Evolutionary conservation across 2,888 invertebrate genomes (phyloP), one percentile per base, ranked within the genome.

Genomic region (Scaptomyza tumidula): DNA sequence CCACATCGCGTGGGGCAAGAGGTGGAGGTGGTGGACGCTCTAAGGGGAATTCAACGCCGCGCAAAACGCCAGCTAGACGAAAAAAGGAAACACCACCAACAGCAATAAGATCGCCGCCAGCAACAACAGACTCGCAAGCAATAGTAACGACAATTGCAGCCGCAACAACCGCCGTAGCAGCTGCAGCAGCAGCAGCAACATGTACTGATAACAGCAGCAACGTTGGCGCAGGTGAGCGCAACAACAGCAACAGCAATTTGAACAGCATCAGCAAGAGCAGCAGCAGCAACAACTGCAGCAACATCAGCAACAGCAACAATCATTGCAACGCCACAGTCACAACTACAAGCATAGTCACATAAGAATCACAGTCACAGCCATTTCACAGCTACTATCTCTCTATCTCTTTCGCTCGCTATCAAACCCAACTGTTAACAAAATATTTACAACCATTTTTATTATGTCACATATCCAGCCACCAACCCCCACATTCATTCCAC

Each of bases 21-120:
- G 69, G 86, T 10, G 69, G 86, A 13, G 79, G 83, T 19, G 83
- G 77, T n/a, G 24, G 69, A 11, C 66, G 72, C 27, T 59, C 65
- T 24, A 82, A 72, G 16, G 46, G 67, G 13, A 70, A 61, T 54
- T 50, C 78, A 31, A 80, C 86, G 55, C 88, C 89, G 16, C 89
- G 91, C 33, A 91, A 91, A 65, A 90, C 91, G 57, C 88, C 91
- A 33, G 69, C 84, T 24, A 75, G 83, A 48, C 88, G 90, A 66
- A 90, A 89, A 86, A 89, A 88, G 75, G 91, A 91, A 53, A 70
- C 64, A 19, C 16, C 55, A 6, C 7, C 35, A 45, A 35, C 56
- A 53, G 37, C 57, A 46, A 14, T 53, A 49, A 29, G 69, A 55
- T n/a, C 35, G 49, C 53, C 61, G 37, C 31, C 67, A 39, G 7